These are phyloP conservation scores for Galbula dea DNA, from an alignment of 2,113 vertebrate genomes.

Conservation along the genomic window DNA sequence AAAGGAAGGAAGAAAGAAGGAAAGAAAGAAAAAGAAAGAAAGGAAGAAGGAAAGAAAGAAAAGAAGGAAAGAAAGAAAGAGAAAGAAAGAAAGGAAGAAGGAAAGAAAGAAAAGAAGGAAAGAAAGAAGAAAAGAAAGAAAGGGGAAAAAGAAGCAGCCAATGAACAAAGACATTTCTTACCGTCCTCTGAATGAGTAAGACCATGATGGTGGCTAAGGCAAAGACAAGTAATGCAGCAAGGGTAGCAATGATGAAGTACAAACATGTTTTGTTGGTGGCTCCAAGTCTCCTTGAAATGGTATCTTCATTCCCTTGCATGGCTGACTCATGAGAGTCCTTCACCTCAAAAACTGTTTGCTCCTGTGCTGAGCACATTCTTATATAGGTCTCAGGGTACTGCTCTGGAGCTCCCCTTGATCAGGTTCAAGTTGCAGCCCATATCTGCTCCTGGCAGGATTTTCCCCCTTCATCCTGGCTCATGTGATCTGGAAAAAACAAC, in stretches of 20 bases:
- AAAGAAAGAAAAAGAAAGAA: neutral
- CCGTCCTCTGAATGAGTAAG: conserved; percentile 63
- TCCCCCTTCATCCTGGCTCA: conserved; percentile 79
- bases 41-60: neutral
- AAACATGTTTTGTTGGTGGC: conserved; percentile 35
- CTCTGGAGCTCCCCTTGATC: conserved; percentile 62
- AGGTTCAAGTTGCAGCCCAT: conserved; percentile 59
- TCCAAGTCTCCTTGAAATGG: neutral
- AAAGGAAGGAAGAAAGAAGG: neutral
- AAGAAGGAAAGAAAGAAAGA: neutral
- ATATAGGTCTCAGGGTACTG: conserved; percentile 67
- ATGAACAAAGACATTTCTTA: conserved; percentile 36
- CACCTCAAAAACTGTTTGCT: conserved; percentile 41
- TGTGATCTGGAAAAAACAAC: conserved; percentile 79
- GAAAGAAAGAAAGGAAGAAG: neutral
- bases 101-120: neutral
- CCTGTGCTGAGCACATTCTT: conserved; percentile 61
- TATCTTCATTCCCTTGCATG: conserved; percentile 57
- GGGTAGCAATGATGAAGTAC: conserved; percentile 48
- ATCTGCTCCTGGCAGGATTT: conserved; percentile 77
- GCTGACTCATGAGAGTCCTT: conserved; percentile 57
- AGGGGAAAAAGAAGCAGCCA: neutral
- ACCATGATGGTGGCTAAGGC: conserved; percentile 70
- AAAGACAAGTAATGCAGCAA: conserved; percentile 56
- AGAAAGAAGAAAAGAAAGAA: neutral